phyloP scores from a whole-genome alignment of 2,888 invertebrate genomes.

The Idaea biselata region DNA sequence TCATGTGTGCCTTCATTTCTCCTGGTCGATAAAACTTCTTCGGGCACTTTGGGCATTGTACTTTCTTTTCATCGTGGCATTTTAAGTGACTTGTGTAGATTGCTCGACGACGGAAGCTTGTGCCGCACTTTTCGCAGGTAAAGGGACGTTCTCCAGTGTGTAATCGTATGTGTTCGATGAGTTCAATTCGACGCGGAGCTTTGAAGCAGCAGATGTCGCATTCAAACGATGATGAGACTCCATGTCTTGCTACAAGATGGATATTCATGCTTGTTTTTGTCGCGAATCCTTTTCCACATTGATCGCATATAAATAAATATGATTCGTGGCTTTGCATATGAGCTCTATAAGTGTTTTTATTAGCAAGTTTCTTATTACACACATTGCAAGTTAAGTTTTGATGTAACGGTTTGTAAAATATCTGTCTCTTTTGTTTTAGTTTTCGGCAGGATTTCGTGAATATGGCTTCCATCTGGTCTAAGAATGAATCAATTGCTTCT shows the following conservation, averaged over 20 bases:
- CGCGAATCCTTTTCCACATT: slow-evolving; percentile 63
- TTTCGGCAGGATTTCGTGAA: neutral
- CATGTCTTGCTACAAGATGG: slow-evolving; percentile 57
- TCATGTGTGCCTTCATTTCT: slow-evolving; percentile 58
- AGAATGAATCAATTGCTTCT: slow-evolving; percentile 7
- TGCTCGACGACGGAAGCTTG: slow-evolving; percentile 61
- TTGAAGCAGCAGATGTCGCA: slow-evolving; percentile 63
- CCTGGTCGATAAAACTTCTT: slow-evolving; percentile 51
- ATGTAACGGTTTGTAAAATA: slow-evolving; percentile 6
- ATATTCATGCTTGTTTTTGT: slow-evolving; percentile 46
- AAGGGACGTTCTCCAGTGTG: slow-evolving; percentile 70
- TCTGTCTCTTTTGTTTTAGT: slow-evolving; percentile 6
- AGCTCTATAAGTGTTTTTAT: slow-evolving; percentile 47
- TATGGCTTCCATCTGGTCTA: neutral
- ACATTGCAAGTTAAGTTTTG: slow-evolving; percentile 47
- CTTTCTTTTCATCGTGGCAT: slow-evolving; percentile 60
- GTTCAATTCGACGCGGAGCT: slow-evolving; percentile 50
- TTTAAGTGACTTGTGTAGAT: slow-evolving; percentile 67
- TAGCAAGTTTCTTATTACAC: slow-evolving; percentile 56
- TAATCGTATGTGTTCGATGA: slow-evolving; percentile 61
- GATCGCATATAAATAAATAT: slow-evolving; percentile 62
- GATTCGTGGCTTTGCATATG: slow-evolving; percentile 66
- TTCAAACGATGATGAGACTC: slow-evolving; percentile 51
- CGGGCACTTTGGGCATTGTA: slow-evolving; percentile 60
- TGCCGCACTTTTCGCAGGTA: slow-evolving; percentile 66